Evolutionary conservation across 2,797 vertebrate species (phyloP).

Genomic region (Manis javanica): DNA sequence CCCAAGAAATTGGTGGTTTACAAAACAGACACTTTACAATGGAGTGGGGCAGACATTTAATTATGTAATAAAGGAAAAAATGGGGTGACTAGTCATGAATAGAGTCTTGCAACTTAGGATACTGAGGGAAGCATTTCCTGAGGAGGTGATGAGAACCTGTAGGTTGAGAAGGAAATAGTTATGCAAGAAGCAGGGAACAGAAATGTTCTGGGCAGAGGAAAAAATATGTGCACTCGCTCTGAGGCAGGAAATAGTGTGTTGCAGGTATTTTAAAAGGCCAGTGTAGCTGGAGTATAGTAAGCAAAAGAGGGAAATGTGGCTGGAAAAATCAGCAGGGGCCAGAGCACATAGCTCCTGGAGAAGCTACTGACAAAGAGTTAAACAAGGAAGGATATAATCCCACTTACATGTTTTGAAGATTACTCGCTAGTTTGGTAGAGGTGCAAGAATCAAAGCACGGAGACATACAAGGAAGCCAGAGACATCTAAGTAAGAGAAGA

Average conservation of each 20-base stretch:
- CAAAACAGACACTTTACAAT: not conserved
- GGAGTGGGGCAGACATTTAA: not conserved
- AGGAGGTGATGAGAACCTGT: not conserved
- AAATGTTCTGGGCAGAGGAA: not conserved
- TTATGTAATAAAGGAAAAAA: constrained; percentile 7
- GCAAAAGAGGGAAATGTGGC: not conserved
- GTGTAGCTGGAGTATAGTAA: not conserved
- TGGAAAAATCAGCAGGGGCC: not conserved
- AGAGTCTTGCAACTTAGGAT: not conserved
- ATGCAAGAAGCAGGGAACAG: not conserved
- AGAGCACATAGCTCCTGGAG: not conserved
- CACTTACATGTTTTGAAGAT: not conserved
- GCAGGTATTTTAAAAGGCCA: not conserved
- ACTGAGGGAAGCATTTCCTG: not conserved
- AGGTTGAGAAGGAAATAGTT: not conserved
- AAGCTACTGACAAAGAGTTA: not conserved
- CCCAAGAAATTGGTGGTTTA: not conserved
- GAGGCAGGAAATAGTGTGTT: not conserved
- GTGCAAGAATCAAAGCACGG: not conserved
- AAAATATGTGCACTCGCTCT: not conserved
- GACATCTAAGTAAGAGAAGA: not conserved
- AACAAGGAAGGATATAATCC: not conserved
- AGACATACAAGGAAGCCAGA: constrained; percentile 1
- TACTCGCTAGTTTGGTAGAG: not conserved
- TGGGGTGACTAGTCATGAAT: not conserved